Conservation (phyloP, 2,888 invertebrate genomes). For the Dryobotodes eremita region DNA sequence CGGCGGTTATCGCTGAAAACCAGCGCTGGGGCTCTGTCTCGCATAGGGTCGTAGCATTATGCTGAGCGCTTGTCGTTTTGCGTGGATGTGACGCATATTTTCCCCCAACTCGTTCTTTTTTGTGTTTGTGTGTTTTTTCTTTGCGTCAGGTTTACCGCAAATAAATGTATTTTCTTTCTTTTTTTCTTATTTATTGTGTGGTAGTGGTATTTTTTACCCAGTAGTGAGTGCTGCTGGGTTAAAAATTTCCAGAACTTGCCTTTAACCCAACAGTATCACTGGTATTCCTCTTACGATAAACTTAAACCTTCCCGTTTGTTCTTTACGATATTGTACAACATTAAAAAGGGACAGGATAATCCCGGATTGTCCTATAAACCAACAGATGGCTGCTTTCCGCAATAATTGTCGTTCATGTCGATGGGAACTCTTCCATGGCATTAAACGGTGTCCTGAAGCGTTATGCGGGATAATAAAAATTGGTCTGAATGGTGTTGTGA, state of each 20-base stretch:
- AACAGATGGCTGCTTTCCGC: constrained; percentile 57
- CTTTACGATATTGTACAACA: constrained; percentile 64
- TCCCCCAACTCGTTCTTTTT: too few species aligned
- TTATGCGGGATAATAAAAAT: constrained; percentile 65
- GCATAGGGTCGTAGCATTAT: too few species aligned
- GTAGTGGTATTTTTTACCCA: too few species aligned
- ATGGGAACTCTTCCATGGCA: constrained; percentile 49
- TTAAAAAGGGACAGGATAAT: constrained; percentile 65
- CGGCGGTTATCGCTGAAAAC: too few species aligned
- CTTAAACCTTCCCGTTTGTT: constrained; percentile 40
- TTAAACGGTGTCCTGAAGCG: constrained; percentile 50
- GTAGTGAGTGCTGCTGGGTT: too few species aligned
- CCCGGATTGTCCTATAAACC: constrained; percentile 65
- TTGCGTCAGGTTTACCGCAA: too few species aligned
- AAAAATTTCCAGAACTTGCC: background rate
- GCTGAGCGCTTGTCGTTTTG: too few species aligned
- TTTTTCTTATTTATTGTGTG: too few species aligned
- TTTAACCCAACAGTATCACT: background rate
- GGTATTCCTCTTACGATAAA: constrained; percentile 6
- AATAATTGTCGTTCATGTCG: constrained; percentile 67
- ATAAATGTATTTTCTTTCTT: too few species aligned
- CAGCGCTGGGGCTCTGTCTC: too few species aligned
- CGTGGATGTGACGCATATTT: too few species aligned
- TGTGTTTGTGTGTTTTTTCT: too few species aligned
- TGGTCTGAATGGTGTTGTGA: constrained; percentile 54